Base-by-base conservation (phyloP, 2,888 invertebrate genomes). In the Prosopocoilus inquinatus region DNA sequence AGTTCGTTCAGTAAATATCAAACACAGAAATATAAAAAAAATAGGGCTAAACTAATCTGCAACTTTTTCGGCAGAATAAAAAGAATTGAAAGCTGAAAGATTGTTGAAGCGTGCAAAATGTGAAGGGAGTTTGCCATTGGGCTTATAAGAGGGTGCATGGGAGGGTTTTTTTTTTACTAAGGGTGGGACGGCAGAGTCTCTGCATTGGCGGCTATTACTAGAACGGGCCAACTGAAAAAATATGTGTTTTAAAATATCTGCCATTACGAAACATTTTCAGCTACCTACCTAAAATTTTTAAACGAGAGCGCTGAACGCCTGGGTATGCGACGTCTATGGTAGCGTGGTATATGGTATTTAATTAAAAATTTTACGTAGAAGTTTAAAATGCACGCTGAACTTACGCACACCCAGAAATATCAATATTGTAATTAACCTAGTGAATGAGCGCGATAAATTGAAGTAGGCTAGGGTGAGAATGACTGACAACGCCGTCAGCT, bases 41-140 rank as follows among this genome's bases (percentile, higher is more conserved):
- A 62, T 63, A 61, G 53, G 54, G 45, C 52, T 53, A 53, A 59
- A 58, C 60, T 64, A 61, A 65, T 65, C 63, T 64, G 59, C 65
- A 64, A 49, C 49, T 63, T 63, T 64, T 63, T 63, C 62, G 52
- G 56, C 56, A 57, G 52, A 61, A 59, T 55, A 58, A 55, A 56
- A 62, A 61, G 48, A 47, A 49, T 54, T 54, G 35, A 54, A 54
- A 54, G 54, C 15, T 1, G 8, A 47, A 54, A 54, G 54, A 35
- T 41, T 54, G 49, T 62, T 61, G 59, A 56, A 66, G 64, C 67
- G 63, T 65, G 63, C 63, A 62, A 65, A 65, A 63, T 64, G 60
- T 60, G 57, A 60, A 63, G 62, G 62, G 59, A 58, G 56, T 58
- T 58, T 60, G 58, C 64, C 63, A 64, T 65, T 63, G 65, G 65